phyloP scores from a whole-genome alignment of 1,140 invertebrate species.

The Caenorhabditis tropicalis region DNA sequence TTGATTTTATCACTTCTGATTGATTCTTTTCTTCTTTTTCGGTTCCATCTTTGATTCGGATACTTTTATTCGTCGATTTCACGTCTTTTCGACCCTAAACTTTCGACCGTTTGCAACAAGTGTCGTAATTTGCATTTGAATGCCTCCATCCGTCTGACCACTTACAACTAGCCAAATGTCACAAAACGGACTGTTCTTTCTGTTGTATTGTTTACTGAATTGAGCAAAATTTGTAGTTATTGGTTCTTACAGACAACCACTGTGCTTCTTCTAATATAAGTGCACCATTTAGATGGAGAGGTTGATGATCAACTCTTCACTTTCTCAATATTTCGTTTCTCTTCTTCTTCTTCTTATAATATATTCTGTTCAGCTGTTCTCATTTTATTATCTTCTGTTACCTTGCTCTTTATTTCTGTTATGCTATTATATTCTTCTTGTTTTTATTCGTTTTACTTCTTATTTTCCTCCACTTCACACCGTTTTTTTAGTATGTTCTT shows the following conservation, averaged over 20 bases:
- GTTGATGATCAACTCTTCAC: too few species aligned
- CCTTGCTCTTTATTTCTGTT: neutral
- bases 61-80: neutral
- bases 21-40: neutral
- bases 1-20: neutral
- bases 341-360: neutral
- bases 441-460: neutral
- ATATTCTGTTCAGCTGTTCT: neutral
- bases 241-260: too few species aligned
- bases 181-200: neutral
- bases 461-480: neutral
- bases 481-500: slow-evolving; percentile 6
- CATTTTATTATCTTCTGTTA: neutral
- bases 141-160: neutral
- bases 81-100: neutral
- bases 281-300: too few species aligned
- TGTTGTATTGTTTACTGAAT: too few species aligned
- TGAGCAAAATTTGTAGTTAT: too few species aligned
- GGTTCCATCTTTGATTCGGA: neutral
- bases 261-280: too few species aligned
- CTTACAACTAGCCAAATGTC: neutral
- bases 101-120: slow-evolving; percentile 12
- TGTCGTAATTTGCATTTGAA: slow-evolving; percentile 44
- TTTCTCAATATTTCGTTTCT: neutral
- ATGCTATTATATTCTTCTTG: neutral